Evolutionary conservation across 2,888 invertebrate genomes (phyloP).

Genomic region (Dromius quadrimaculatus): DNA sequence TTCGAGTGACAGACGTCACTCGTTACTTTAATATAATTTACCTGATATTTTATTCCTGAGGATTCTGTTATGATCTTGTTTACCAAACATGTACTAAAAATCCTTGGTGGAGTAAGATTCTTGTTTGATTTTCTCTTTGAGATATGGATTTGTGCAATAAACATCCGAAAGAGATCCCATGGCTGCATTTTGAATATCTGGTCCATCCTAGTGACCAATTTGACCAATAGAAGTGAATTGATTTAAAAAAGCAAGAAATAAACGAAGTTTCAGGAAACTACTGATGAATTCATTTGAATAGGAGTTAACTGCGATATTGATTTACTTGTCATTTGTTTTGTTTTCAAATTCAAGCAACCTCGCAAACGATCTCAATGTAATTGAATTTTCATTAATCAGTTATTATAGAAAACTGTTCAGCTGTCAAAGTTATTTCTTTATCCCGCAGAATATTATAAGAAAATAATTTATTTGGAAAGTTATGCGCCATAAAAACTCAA

Average conservation of each 20-base stretch:
- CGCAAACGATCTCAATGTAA: slow-evolving; percentile 23
- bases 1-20: slow-evolving; percentile 14
- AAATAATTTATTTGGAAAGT: slow-evolving; percentile 51
- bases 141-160: too few relatives aligned
- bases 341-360: slow-evolving; percentile 20
- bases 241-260: too few relatives aligned
- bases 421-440: slow-evolving; percentile 30
- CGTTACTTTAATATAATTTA: slow-evolving; percentile 45
- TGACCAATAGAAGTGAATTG: too few relatives aligned
- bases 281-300: slow-evolving; percentile 22
- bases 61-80: slow-evolving; percentile 37
- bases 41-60: slow-evolving; percentile 42
- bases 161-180: too few relatives aligned
- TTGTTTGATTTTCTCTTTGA: too few relatives aligned
- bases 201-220: too few relatives aligned
- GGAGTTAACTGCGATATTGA: slow-evolving; percentile 28
- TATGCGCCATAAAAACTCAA: slow-evolving; percentile 26
- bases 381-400: slow-evolving; percentile 35
- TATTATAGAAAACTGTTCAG: slow-evolving; percentile 32
- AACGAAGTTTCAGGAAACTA: too few relatives aligned
- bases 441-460: slow-evolving; percentile 33
- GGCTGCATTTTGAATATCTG: too few relatives aligned
- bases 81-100: too few relatives aligned
- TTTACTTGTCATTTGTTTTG: slow-evolving; percentile 10
- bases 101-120: too few relatives aligned